These are phyloP conservation scores for Philypnodon macrostomus DNA, from an alignment of 2,797 vertebrate genomes.

Conservation along the genomic window DNA sequence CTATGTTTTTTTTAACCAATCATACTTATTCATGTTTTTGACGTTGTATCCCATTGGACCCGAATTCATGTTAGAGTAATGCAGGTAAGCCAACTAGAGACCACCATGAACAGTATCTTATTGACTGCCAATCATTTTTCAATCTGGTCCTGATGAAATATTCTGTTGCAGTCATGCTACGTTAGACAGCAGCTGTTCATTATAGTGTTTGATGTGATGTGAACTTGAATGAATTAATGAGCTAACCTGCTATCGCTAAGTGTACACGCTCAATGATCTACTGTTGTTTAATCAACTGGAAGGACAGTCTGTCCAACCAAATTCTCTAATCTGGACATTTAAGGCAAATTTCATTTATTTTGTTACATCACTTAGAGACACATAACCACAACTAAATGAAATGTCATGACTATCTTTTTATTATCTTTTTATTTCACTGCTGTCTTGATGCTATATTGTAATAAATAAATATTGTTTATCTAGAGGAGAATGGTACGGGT, in stretches of 20 bases:
- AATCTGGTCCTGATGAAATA: background rate
- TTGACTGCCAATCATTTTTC: background rate
- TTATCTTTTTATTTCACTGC: no score
- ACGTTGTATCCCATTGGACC: background rate
- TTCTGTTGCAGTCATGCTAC: background rate
- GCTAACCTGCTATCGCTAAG: background rate
- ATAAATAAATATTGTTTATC: no score
- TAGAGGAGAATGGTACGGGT: no score
- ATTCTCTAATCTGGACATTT: no score
- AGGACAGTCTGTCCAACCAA: no score
- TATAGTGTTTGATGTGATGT: constrained; percentile 1
- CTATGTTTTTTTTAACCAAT: background rate
- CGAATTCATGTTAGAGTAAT: background rate
- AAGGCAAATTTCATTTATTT: no score
- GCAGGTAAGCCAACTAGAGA: background rate
- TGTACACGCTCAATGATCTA: background rate
- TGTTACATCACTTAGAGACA: no score
- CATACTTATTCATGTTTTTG: background rate
- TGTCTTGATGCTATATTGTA: no score
- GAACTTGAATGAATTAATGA: constrained; percentile 1
- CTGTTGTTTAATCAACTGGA: background rate
- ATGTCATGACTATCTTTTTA: no score
- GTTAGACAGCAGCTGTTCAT: constrained; percentile 1
- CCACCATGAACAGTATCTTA: no score
- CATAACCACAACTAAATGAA: no score